These are phyloP conservation scores for Lagria hirta DNA, from an alignment of 2,888 invertebrate species.

Conservation along the genomic window DNA sequence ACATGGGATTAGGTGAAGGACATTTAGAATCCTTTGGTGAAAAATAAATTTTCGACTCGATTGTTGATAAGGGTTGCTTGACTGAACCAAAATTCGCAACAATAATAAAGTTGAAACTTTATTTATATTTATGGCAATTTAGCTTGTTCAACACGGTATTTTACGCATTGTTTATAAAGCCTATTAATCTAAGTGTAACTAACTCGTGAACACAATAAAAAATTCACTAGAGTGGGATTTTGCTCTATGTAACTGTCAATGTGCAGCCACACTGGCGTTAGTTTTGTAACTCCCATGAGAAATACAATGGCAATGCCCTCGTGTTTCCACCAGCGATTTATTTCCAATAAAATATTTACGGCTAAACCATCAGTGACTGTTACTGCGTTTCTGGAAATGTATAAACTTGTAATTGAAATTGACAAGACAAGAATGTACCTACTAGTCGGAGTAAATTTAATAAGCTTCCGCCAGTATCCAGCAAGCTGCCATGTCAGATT, in stretches of 20 bases:
- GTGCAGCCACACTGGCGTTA: slow-evolving; percentile 26
- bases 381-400: slow-evolving; percentile 11
- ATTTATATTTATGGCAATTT: too few relatives aligned
- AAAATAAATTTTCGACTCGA: slow-evolving; percentile 9
- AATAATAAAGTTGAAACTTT: too few relatives aligned
- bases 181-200: slow-evolving; percentile 21
- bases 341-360: slow-evolving; percentile 47
- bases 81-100: slow-evolving; percentile 7
- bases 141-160: neutral
- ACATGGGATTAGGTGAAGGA: slow-evolving; percentile 13
- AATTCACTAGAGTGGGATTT: slow-evolving; percentile 19
- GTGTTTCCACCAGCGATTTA: slow-evolving; percentile 43
- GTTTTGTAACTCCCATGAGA: slow-evolving; percentile 35
- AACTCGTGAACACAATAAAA: slow-evolving; percentile 17
- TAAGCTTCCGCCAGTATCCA: neutral
- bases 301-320: slow-evolving; percentile 34
- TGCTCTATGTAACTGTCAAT: slow-evolving; percentile 26
- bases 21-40: slow-evolving; percentile 10
- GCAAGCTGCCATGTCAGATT: too few relatives aligned
- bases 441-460: neutral
- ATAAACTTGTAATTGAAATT: slow-evolving; percentile 16
- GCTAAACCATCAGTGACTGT: slow-evolving; percentile 23
- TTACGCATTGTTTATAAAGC: neutral
- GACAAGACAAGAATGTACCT: slow-evolving; percentile 3
- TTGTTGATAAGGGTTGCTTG: slow-evolving; percentile 1